phyloP scores from a whole-genome alignment of 2,113 vertebrate species.

The Cryptoleucopteryx plumbea region DNA sequence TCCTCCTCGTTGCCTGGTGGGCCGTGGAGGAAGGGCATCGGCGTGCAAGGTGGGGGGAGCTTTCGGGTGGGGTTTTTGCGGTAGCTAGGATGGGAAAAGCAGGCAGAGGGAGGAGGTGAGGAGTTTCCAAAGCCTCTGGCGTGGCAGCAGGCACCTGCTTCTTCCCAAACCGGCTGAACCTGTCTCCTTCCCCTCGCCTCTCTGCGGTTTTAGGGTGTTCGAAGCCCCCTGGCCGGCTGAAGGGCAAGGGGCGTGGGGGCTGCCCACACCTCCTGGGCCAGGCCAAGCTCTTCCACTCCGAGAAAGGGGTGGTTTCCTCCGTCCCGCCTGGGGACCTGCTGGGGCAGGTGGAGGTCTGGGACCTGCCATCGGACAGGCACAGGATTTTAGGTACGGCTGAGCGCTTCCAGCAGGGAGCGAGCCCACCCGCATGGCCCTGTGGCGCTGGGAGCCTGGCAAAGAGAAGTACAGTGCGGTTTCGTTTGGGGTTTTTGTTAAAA shows the following conservation, averaged over 20 bases:
- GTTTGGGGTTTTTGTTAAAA: neutral
- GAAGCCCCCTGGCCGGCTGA: rapidly evolving
- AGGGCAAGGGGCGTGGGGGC: rapidly evolving
- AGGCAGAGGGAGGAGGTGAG: neutral
- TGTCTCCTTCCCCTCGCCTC: neutral
- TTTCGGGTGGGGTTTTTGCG: neutral
- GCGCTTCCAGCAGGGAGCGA: rapidly evolving
- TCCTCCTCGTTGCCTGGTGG: neutral
- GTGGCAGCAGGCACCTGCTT: neutral
- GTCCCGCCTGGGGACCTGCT: neutral
- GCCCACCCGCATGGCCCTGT: rapidly evolving
- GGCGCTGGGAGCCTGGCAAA: rapidly evolving
- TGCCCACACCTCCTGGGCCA: neutral
- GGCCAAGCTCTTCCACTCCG: neutral
- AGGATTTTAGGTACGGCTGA: neutral
- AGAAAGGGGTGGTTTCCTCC: neutral
- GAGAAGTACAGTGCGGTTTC: neutral
- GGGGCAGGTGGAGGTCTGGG: neutral
- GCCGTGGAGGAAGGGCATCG: rapidly evolving
- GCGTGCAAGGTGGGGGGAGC: rapidly evolving
- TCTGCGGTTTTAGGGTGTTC: neutral
- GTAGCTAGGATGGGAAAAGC: neutral
- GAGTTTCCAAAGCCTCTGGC: neutral
- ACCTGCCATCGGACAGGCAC: rapidly evolving
- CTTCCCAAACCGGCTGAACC: conserved; percentile 30